phyloP scores from a whole-genome alignment of 2,797 vertebrate genomes.

The Xiphophorus birchmanni region DNA sequence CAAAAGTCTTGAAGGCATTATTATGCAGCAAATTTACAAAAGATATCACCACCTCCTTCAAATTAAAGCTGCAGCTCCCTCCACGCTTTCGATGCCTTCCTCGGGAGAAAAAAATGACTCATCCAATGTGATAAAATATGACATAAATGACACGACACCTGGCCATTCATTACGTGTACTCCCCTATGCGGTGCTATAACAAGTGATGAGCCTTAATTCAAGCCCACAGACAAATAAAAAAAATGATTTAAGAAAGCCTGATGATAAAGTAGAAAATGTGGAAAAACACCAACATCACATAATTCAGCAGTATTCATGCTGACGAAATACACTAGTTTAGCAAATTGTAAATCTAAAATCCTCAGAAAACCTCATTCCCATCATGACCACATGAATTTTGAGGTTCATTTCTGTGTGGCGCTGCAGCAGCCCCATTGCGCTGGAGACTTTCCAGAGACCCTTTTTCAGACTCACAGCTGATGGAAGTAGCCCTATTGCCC shows the following conservation, averaged over 20 bases:
- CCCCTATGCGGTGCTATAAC: not conserved
- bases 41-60: not conserved
- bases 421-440: slow-evolving; percentile 11
- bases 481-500: slow-evolving; percentile 49
- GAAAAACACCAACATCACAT: not conserved
- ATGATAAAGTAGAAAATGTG: not conserved
- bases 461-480: slow-evolving; percentile 40
- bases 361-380: slow-evolving; percentile 1
- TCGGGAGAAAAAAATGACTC: not conserved
- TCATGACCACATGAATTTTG: not conserved
- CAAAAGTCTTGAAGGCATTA: not conserved
- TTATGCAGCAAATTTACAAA: not conserved
- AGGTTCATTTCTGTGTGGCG: slow-evolving; percentile 18
- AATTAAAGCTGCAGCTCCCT: not conserved
- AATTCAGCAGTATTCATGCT: not conserved
- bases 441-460: slow-evolving; percentile 37
- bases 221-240: too few species aligned
- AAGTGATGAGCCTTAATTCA: not conserved
- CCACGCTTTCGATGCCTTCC: not conserved
- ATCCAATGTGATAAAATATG: not conserved
- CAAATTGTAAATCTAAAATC: not conserved
- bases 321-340: not conserved
- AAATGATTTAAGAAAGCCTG: not conserved
- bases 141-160: not conserved
- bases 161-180: not conserved